Base-by-base conservation (phyloP, 1,140 invertebrate genomes). In the Marisa cornuarietis region DNA sequence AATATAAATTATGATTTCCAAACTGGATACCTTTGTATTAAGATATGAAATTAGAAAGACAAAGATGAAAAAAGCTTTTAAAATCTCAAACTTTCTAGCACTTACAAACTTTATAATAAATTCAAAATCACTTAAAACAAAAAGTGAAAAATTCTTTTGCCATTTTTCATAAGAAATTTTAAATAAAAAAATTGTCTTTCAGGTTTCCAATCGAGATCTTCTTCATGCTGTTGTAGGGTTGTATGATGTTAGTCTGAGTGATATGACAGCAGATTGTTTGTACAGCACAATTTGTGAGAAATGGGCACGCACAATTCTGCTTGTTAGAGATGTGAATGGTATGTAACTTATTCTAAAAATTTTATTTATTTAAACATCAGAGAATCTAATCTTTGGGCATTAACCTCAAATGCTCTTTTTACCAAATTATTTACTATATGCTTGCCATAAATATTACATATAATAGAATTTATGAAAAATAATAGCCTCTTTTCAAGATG, bases 151-250 rank as follows among this genome's bases (percentile, higher is more conserved):
- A 18, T n/a, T 42, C 8, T 49, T 31, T 49, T 49, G 26, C 49
- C 31, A 75, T 68, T 26, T 26, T 26, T 20, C n/a, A 22, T 62
- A 76, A 5, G 51, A 62, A 62, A 22, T 22, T 26, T 22, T 18
- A 76, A 42, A 66, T 20, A 62, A 6, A 63, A n/a, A 18, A 8
- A 49, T 13, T 65, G 49, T 81, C 63, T 83, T 82, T 80, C 81
- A 90, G 90, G 83, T 90, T 65, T 86, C 87, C 22, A 90, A 90
- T 79, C 74, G 77, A 75, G 89, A 91, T 63, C 77, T 92, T 24
- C 80, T 92, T n/a, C 91, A 92, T 87, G 89, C 91, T 66, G 90
- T 91, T 14, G 86, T 90, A 65, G 91, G 89, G 13, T 82, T 92
- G 24, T 91, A 91, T 85, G 87, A 91, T 85, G 88, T 89, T 1